Percentiles rank a stretch among this genome's conserved stretches.
phyloP scores from a whole-genome alignment of 2,113 vertebrate species.

The Himantopus leucocephalus region DNA sequence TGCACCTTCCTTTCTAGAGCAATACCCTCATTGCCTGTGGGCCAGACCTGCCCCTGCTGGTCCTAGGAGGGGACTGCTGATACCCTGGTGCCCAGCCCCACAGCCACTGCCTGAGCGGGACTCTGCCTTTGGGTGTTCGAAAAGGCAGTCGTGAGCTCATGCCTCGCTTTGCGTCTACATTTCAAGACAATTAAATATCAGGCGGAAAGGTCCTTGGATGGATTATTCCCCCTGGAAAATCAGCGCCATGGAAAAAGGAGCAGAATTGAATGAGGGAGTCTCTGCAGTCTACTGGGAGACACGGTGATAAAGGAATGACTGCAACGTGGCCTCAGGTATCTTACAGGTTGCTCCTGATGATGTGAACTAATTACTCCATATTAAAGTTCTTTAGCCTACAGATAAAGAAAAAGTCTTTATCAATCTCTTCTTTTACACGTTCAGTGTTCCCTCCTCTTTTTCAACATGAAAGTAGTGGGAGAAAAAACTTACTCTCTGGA shows the following conservation, averaged over 20 bases:
- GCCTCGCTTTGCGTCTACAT: neutral
- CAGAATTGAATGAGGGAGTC: neutral
- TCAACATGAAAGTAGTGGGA: neutral
- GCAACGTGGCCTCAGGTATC: neutral
- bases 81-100: neutral
- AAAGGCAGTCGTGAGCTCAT: neutral
- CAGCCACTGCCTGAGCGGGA: neutral
- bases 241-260: neutral
- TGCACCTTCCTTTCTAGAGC: neutral
- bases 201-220: neutral
- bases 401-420: neutral
- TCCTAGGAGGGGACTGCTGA: neutral
- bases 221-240: neutral
- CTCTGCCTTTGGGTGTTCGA: neutral
- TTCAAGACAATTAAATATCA: neutral
- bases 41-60: neutral
- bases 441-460: neutral
- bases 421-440: neutral
- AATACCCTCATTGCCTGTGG: neutral
- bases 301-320: neutral
- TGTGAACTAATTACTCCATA: neutral
- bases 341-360: neutral
- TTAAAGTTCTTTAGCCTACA: neutral
- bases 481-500: slow-evolving; percentile 1
- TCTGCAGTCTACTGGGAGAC: neutral